These are phyloP conservation scores for Cercocebus atys DNA, from an alignment of 2,113 vertebrate genomes.

Conservation along the genomic window DNA sequence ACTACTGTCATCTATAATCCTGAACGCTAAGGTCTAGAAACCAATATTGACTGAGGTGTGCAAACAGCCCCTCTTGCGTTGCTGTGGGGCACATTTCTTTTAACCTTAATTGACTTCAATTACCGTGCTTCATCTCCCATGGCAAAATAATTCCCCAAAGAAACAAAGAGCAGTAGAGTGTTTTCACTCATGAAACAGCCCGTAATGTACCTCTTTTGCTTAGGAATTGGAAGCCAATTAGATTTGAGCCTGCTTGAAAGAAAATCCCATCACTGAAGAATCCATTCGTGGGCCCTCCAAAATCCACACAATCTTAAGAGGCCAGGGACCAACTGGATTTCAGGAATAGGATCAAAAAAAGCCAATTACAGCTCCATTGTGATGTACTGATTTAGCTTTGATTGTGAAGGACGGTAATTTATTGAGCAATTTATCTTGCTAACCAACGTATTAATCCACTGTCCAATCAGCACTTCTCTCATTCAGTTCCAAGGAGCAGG, in stretches of 20 bases:
- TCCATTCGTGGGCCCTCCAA: background rate
- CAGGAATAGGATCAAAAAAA: background rate
- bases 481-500: background rate
- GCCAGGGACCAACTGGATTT: background rate
- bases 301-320: background rate
- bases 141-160: conserved; percentile 66
- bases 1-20: background rate
- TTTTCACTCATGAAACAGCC: conserved; percentile 78
- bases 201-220: conserved; percentile 64
- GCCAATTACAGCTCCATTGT: background rate
- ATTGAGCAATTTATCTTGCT: background rate
- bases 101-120: conserved; percentile 80
- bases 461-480: too few species aligned
- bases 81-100: conserved; percentile 50
- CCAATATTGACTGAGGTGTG: background rate
- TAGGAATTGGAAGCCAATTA: conserved; percentile 72
- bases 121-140: conserved; percentile 67
- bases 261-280: background rate
- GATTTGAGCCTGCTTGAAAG: background rate
- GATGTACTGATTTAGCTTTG: background rate
- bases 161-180: conserved; percentile 73
- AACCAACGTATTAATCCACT: background rate
- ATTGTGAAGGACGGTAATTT: background rate
- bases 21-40: background rate
- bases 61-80: background rate